Percentiles rank a stretch among this genome's conserved stretches.
Conservation (phyloP, 2,888 invertebrate genomes). For the Priocnemis perturbator region DNA sequence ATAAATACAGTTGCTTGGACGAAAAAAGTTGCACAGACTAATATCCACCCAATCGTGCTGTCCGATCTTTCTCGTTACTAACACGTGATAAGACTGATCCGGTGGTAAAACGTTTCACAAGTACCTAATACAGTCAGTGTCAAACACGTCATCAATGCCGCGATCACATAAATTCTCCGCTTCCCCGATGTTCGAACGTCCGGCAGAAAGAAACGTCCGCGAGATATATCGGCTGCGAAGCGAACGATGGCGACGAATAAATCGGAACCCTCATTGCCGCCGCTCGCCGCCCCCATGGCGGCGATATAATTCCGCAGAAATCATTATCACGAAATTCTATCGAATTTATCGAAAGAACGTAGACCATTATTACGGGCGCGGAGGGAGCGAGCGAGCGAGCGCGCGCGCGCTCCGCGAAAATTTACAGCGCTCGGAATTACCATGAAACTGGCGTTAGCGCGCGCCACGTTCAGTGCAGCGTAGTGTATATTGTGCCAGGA, state of each 20-base stretch:
- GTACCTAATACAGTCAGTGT: no score
- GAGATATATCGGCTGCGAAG: neutral
- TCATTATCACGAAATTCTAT: conserved; percentile 35
- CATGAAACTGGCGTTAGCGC: conserved; percentile 55
- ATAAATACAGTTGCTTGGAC: no score
- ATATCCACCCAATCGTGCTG: no score
- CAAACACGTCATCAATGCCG: no score
- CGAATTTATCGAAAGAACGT: conserved; percentile 56
- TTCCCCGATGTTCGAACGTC: neutral
- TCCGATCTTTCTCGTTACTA: no score
- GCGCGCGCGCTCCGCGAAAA: conserved; percentile 23
- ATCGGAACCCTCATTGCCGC: no score
- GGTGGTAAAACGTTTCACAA: no score
- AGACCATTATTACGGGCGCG: conserved; percentile 44
- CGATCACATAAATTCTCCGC: no score
- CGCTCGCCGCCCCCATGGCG: conserved; percentile 1
- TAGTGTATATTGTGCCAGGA: conserved; percentile 42
- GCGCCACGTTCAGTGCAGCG: conserved; percentile 33
- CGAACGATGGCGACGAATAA: neutral
- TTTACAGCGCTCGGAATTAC: conserved; percentile 55
- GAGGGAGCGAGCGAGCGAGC: no score
- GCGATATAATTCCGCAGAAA: conserved; percentile 34
- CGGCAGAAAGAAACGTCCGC: neutral
- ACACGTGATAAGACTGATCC: no score
- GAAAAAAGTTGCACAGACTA: no score